phyloP scores from a whole-genome alignment of 2,113 vertebrate genomes.

The Mola mola region DNA sequence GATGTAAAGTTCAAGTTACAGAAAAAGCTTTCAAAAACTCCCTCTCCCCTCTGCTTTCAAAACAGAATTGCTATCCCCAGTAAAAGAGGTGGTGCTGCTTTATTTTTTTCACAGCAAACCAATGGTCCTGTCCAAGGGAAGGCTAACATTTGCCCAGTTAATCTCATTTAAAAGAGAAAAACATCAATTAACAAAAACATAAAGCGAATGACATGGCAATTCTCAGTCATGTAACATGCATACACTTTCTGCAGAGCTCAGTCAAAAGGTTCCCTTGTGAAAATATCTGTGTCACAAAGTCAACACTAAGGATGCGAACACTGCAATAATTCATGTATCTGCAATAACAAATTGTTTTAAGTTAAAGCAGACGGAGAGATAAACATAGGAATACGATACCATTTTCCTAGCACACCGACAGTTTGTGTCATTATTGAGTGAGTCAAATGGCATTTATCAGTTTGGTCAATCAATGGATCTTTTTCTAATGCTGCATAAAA shows the following conservation, averaged over 20 bases:
- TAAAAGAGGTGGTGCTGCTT: too few relatives aligned
- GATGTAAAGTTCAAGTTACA: too few relatives aligned
- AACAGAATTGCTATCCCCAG: too few relatives aligned
- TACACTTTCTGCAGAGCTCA: conserved; percentile 11
- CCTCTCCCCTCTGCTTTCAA: too few relatives aligned
- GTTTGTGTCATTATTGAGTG: conserved; percentile 8
- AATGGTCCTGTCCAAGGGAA: too few relatives aligned
- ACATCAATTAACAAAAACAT: too few relatives aligned
- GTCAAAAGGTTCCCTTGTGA: neutral
- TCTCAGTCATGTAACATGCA: too few relatives aligned
- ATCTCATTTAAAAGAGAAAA: conserved; percentile 1
- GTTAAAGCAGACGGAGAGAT: neutral
- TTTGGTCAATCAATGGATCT: conserved; percentile 41
- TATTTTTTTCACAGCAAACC: too few relatives aligned
- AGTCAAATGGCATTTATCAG: conserved; percentile 45
- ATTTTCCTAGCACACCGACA: neutral
- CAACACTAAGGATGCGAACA: conserved; percentile 11
- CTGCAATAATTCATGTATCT: conserved; percentile 14
- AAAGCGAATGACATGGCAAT: too few relatives aligned
- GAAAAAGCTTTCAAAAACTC: too few relatives aligned
- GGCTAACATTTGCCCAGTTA: neutral
- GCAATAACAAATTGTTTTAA: neutral
- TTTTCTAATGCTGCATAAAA: conserved; percentile 21
- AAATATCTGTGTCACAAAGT: conserved; percentile 39
- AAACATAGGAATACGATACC: neutral